Evolutionary conservation across 2,888 invertebrate species (phyloP), one percentile per base, ranked within the genome.

Genomic region (Drosophila formosana): DNA sequence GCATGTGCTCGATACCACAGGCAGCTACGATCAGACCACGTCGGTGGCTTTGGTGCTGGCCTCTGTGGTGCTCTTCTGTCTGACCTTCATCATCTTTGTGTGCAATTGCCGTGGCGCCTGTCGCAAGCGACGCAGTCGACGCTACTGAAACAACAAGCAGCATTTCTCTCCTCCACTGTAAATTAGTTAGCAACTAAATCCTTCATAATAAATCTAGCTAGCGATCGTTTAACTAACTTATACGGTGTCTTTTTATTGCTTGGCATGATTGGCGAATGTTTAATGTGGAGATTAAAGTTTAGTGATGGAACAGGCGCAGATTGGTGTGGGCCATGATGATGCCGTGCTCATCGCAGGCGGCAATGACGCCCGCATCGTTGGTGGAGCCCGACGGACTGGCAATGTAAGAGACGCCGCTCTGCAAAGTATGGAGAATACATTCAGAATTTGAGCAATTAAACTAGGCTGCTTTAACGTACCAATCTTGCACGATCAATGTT

Each of bases 391-490:
- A 94, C 9, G 99, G 99, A 90, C 98, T 97, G 58, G 96, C 98
- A 80, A 99, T 97, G 92, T 95, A 99, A 51, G 96, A 94, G 23
- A 98, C 99, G 18, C 99, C 99, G 90, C 97, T 97, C 98, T 99
- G 94, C 46, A 92, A 91, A 7, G 43, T 3, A 4, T 3, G 13
- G 6, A 8, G 0, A 2, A 13, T 13, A 18, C 7, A 6, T 41
- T 5, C 7, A 11, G 0, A 3, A 18, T 2, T 2, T 39, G 28
- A 37, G 5, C 37, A 5, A 4, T 37, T n/a, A 28, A n/a, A 18
- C 11, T 13, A 18, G 1, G 13, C 4, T 4, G 1, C 2, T 1
- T 5, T 2, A 52, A 70, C 92, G 90, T 90, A 98, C 98, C 95
- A 97, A 95, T 78, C 94, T 94, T 50, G 98, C 98, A 75, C 98